phyloP scores from a whole-genome alignment of 2,888 invertebrate genomes.

The Cryptocheilus praepositus region DNA sequence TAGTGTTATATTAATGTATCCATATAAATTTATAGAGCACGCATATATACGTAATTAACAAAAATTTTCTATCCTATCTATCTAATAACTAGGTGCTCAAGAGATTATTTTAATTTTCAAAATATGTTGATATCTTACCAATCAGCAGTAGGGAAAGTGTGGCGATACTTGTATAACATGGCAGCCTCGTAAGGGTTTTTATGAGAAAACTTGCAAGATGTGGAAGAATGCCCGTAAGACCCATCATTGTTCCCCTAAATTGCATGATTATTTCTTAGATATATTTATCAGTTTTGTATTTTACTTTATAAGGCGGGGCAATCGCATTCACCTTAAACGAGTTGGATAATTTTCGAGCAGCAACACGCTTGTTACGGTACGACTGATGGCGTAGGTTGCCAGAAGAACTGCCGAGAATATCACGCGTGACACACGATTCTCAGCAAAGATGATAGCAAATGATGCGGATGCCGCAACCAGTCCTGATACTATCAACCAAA shows the following conservation, averaged over 20 bases:
- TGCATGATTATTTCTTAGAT: not conserved
- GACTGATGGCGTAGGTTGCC: constrained; percentile 51
- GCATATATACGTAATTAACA: too few species aligned
- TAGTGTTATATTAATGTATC: too few species aligned
- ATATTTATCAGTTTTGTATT: not conserved
- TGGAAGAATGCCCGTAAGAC: constrained; percentile 54
- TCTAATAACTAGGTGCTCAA: too few species aligned
- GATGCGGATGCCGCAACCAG: constrained; percentile 50
- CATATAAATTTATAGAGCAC: too few species aligned
- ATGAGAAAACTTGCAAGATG: constrained; percentile 48
- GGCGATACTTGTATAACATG: constrained; percentile 41
- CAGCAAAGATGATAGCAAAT: constrained; percentile 41
- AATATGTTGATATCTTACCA: constrained; percentile 17
- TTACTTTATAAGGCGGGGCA: too few species aligned
- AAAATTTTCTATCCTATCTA: too few species aligned
- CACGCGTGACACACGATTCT: constrained; percentile 23
- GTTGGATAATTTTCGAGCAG: constrained; percentile 63
- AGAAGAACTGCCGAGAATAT: constrained; percentile 49
- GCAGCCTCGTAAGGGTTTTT: constrained; percentile 39
- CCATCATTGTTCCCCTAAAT: constrained; percentile 57
- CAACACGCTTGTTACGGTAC: constrained; percentile 49
- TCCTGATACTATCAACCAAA: constrained; percentile 43
- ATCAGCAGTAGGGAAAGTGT: constrained; percentile 28
- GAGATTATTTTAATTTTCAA: too few species aligned
- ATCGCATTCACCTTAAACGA: constrained; percentile 50